Base-by-base conservation (phyloP, 2,797 vertebrate genomes). In the Paguma larvata region DNA sequence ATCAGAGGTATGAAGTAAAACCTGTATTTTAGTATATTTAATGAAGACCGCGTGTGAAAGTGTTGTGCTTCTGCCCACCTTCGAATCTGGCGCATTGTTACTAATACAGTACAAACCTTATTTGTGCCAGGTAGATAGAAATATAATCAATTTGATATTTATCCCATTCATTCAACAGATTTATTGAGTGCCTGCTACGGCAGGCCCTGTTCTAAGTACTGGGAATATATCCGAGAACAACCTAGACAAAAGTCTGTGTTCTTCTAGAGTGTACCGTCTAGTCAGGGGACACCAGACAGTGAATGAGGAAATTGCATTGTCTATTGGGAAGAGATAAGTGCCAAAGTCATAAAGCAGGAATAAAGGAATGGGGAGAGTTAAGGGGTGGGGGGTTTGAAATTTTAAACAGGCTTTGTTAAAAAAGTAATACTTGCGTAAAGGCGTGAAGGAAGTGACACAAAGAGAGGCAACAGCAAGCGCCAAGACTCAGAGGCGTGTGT, bases 81-180 rank as follows among this genome's bases (percentile, higher is more conserved):
- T 89, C 18, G 27, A 10, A 15, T 83, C 51, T 1, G 9, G 56
- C 80, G n/a, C 18, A 44, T 67, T 78, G 53, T 83, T 78, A 92
- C 78, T 48, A 34, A 53, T 63, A 62, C 51, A 30, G 53, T 38
- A 46, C 25, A 91, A 44, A 27, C 41, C 34, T 53, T 89, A 77
- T 53, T 56, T 86, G 72, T 48, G 51, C 70, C 59, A 30, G 38
- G 44, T 68, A 78, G 70, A n/a, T 62, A 48, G 65, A 77, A 86
- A 53, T 59, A n/a, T 14, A 68, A 77, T 68, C 38, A 59, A 6
- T 65, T 75, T 75, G 48, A 2, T 75, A 41, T 46, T 85, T 87
- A 82, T 65, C 67, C 67, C 38, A 62, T 82, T 90, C 30, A 72
- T 87, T 83, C 80, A 95, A 7, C 63, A 73, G 48, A 73, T 82